These are phyloP conservation scores for Melanotaenia nigrans DNA, from an alignment of 2,797 vertebrate species.

Conservation along the genomic window DNA sequence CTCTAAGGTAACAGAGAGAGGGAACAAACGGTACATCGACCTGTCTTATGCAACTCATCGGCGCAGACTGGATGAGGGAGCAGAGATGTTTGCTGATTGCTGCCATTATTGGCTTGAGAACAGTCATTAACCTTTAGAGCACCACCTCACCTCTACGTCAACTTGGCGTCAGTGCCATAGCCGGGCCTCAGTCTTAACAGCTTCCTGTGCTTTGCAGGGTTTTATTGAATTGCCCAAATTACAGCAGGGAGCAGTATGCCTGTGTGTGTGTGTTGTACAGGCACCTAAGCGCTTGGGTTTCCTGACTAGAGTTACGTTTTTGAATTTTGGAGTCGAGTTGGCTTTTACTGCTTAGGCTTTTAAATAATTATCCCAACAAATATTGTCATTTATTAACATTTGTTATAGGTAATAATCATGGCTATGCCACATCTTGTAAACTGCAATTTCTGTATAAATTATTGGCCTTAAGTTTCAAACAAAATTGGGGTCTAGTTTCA, in stretches of 20 bases:
- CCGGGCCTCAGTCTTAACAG: constrained; percentile 28
- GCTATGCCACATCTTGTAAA: background rate
- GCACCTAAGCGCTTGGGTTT: constrained; percentile 11
- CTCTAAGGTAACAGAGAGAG: constrained; percentile 37
- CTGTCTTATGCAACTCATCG: constrained; percentile 65
- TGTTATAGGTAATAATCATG: background rate
- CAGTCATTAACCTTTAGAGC: constrained; percentile 74
- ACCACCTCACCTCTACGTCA: constrained; percentile 61
- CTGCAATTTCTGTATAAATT: background rate
- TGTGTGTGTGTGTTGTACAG: background rate
- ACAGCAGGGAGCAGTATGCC: constrained; percentile 20
- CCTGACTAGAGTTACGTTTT: background rate
- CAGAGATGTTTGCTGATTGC: constrained; percentile 69
- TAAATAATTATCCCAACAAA: background rate
- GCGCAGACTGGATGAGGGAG: constrained; percentile 51
- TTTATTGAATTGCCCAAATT: constrained; percentile 48
- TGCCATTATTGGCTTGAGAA: constrained; percentile 63
- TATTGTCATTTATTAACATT: background rate
- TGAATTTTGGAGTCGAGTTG: background rate
- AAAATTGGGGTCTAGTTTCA: background rate
- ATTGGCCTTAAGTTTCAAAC: background rate
- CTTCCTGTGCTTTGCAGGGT: constrained; percentile 51
- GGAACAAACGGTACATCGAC: constrained; percentile 63
- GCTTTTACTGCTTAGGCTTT: background rate
- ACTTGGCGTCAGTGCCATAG: constrained; percentile 38